Percentiles rank a stretch among this genome's conserved stretches.
These are phyloP conservation scores for Tetheella fluctuosa DNA, from an alignment of 2,888 invertebrate genomes.

Conservation along the genomic window DNA sequence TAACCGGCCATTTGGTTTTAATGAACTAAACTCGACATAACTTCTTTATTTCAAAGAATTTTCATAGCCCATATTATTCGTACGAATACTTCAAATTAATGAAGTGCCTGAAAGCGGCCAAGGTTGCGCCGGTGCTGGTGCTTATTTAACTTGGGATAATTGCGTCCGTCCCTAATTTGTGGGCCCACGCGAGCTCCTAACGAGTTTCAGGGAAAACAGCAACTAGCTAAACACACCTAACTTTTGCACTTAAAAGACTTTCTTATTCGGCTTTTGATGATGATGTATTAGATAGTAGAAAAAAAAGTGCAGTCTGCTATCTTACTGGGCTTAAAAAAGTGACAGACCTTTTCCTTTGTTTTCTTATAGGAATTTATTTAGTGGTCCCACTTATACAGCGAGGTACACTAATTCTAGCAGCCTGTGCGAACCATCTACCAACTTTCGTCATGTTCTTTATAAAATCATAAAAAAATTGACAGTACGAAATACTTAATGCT, in stretches of 20 bases:
- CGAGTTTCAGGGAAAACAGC: slow-evolving; percentile 6
- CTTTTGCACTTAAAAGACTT: not conserved
- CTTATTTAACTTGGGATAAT: slow-evolving; percentile 7
- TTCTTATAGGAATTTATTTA: too few relatives aligned
- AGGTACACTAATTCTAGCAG: too few relatives aligned
- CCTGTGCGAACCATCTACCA: too few relatives aligned
- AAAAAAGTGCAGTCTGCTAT: too few relatives aligned
- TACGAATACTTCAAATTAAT: slow-evolving; percentile 1
- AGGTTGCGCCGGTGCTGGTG: not conserved
- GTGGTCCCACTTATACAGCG: too few relatives aligned
- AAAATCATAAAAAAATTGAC: too few relatives aligned
- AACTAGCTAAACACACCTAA: not conserved
- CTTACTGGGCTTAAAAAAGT: too few relatives aligned
- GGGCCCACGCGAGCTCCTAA: slow-evolving; percentile 1
- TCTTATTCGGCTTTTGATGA: not conserved
- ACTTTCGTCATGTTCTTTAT: too few relatives aligned
- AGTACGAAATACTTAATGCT: too few relatives aligned
- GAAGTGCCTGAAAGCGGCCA: not conserved
- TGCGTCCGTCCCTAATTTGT: slow-evolving; percentile 7
- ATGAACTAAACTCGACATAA: not conserved
- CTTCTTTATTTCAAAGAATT: not conserved
- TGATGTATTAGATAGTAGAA: not conserved
- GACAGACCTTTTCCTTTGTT: too few relatives aligned
- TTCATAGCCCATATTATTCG: not conserved
- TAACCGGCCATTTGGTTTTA: too few relatives aligned